Evolutionary conservation across 2,888 invertebrate genomes (phyloP), one percentile per base, ranked within the genome.

Genomic region (Cephus runcator): DNA sequence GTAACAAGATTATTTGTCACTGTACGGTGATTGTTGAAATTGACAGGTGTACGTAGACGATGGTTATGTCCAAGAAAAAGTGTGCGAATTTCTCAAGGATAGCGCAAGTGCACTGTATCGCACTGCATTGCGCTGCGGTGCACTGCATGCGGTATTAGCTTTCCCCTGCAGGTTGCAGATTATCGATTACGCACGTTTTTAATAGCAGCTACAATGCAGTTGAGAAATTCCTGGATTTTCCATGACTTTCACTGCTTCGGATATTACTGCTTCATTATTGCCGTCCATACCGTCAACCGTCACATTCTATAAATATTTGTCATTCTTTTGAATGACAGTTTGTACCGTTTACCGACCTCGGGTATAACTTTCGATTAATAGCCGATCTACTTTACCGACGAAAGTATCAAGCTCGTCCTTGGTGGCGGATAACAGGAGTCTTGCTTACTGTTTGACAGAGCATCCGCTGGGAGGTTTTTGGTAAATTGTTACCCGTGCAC

Each of bases 141-240:
- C 1, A 71, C 79, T 73, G 79, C 81, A 80, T 81, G 83, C 77
- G 80, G 81, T 78, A 81, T 81, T 80, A 75, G 77, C 81, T 83
- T 81, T 81, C 81, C 79, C 79, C 78, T 77, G 79, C 79, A 73
- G 78, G 76, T 79, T 77, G 76, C 75, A 77, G 31, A 34, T 56
- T 79, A 81, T 81, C 79, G 81, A 83, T 83, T 79, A 77, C 79
- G 75, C 0, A 56, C 56, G 56, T 23, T 9, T 56, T 56, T 56
- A 56, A 56, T 56, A 6, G 56, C 23, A 15, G 15, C 23, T 56
- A 56, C 23, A 56, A 56, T 23, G 56, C 56, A 23, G 23, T 56
- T 56, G 56, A 56, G 23, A 56, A 56, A 56, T 56, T 23, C 23
- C 6, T 56, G 23, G 56, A 56, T 56, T 23, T 56, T 56, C 56